Conservation (phyloP, 2,113 vertebrate genomes). For the Casuarius casuarius region DNA sequence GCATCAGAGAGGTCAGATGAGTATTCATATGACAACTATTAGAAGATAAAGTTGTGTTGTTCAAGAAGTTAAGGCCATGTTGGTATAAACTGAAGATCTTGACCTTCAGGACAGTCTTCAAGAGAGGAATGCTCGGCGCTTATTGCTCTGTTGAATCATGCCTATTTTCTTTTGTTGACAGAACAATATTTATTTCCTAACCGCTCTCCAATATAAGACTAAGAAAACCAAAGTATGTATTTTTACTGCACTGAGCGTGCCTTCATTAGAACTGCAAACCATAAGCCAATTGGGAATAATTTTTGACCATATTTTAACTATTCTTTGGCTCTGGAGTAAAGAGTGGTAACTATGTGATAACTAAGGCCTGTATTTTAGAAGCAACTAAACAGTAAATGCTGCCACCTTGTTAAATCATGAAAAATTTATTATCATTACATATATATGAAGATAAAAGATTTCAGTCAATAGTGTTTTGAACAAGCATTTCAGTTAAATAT, state of each 20-base stretch:
- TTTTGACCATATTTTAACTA: slow-evolving; percentile 33
- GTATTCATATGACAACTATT: background rate
- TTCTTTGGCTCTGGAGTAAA: background rate
- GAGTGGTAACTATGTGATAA: background rate
- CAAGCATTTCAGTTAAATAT: slow-evolving; percentile 65
- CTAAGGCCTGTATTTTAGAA: slow-evolving; percentile 3
- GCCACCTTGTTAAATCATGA: slow-evolving; percentile 73
- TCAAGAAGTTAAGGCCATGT: background rate
- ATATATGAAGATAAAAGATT: slow-evolving; percentile 75
- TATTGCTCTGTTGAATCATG: background rate
- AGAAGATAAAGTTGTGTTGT: background rate
- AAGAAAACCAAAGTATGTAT: accelerated
- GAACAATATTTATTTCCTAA: background rate
- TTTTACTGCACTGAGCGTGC: background rate
- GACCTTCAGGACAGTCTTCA: background rate
- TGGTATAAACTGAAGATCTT: background rate
- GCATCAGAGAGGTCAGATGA: background rate
- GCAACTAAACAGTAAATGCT: slow-evolving; percentile 44
- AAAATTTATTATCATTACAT: slow-evolving; percentile 78
- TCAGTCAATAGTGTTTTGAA: slow-evolving; percentile 76
- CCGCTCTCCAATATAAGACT: background rate
- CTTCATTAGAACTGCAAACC: background rate
- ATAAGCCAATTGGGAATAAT: background rate
- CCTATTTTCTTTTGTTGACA: background rate
- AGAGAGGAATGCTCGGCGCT: background rate